Conservation (phyloP, 2,113 vertebrate species). For the Ceuthmochares aereus region DNA sequence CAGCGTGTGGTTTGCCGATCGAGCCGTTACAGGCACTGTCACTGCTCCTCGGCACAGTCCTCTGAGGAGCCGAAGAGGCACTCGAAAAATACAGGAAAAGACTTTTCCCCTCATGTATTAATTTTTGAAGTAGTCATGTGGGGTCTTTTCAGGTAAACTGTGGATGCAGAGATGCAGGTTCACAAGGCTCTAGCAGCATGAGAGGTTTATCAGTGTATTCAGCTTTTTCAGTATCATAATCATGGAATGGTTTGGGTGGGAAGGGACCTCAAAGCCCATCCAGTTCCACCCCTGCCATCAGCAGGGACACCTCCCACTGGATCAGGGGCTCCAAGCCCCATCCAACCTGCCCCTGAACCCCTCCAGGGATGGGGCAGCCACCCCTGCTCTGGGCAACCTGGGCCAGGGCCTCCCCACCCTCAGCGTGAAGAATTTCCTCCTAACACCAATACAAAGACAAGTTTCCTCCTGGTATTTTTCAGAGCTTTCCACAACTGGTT, state of each 20-base stretch:
- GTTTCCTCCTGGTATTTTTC: neutral
- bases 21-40: neutral
- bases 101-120: neutral
- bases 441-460: neutral
- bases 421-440: too few species aligned
- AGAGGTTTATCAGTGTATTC: neutral
- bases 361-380: too few species aligned
- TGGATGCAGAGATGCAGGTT: neutral
- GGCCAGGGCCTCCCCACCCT: too few species aligned
- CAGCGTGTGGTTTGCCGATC: neutral
- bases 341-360: too few species aligned
- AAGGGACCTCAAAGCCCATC: too few species aligned
- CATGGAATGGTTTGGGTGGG: too few species aligned
- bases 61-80: neutral
- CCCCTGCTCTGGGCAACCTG: too few species aligned
- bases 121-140: neutral
- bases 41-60: neutral
- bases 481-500: neutral
- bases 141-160: neutral
- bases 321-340: too few species aligned
- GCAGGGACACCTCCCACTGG: too few species aligned
- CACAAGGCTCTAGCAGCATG: slow-evolving; percentile 8
- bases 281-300: too few species aligned
- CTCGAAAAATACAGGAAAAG: neutral
- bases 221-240: neutral